A percentile compares a stretch with the other conserved stretches of the same genome.
phyloP scores from a whole-genome alignment of 2,113 vertebrate genomes.

The Carassius carassius region DNA sequence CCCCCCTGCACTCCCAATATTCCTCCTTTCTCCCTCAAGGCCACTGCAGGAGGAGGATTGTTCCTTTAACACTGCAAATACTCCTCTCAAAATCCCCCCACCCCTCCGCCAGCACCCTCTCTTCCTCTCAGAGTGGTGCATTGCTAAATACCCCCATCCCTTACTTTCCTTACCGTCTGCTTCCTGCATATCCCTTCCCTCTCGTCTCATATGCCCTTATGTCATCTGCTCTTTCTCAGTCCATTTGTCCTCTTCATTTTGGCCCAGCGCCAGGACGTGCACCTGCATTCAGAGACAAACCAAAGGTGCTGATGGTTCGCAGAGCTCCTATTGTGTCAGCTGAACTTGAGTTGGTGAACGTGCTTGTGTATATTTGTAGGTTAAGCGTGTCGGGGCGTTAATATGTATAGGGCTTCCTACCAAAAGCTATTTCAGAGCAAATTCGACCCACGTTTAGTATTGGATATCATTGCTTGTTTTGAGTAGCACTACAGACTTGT shows the following conservation, averaged over 20 bases:
- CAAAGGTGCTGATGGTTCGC: background rate
- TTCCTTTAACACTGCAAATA: constrained; percentile 56
- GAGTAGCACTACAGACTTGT: constrained; percentile 23
- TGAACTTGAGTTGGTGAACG: constrained; percentile 7
- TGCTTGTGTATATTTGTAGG: background rate
- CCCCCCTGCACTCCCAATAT: constrained; percentile 11
- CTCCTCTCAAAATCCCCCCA: constrained; percentile 38
- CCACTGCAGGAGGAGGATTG: constrained; percentile 51
- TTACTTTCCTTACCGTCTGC: constrained; percentile 18
- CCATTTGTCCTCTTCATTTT: constrained; percentile 26
- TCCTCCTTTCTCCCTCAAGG: constrained; percentile 24
- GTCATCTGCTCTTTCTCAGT: constrained; percentile 18
- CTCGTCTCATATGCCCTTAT: constrained; percentile 12
- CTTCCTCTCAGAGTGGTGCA: constrained; percentile 42
- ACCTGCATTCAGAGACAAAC: constrained; percentile 16
- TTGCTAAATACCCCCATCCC: constrained; percentile 50
- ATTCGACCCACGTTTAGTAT: constrained; percentile 45
- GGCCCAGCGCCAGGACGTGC: constrained; percentile 46
- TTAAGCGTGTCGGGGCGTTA: constrained; percentile 14
- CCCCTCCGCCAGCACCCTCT: constrained; percentile 22
- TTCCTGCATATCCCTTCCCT: constrained; percentile 10
- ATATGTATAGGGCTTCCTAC: constrained; percentile 18
- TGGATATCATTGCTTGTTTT: constrained; percentile 45
- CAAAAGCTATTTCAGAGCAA: constrained; percentile 37
- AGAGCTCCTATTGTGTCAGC: constrained; percentile 30